phyloP scores from a whole-genome alignment of 30 jellyfish, hydroid and myxozoan species.

The Aurelia sp. region DNA sequence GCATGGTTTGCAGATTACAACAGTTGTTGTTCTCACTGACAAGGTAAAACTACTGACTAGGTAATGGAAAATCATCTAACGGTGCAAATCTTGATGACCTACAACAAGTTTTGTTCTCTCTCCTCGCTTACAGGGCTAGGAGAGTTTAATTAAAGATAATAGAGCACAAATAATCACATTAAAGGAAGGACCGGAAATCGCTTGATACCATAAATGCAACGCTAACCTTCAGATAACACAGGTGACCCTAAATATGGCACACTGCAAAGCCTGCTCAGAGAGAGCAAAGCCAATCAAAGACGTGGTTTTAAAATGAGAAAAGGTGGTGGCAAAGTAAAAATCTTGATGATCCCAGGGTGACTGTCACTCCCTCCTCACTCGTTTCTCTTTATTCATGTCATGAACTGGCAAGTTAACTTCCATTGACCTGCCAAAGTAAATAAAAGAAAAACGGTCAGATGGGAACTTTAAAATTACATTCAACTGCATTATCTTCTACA shows the following conservation, averaged over 20 bases:
- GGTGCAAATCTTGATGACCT: too few relatives aligned
- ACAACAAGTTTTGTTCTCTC: too few relatives aligned
- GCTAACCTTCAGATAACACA: slow-evolving; percentile 58
- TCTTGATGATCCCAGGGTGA: slow-evolving; percentile 53
- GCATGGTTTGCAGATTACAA: too few relatives aligned
- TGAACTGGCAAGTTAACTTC: slow-evolving; percentile 82
- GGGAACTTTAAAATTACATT: neutral
- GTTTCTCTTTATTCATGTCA: slow-evolving; percentile 79
- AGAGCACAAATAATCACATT: too few relatives aligned
- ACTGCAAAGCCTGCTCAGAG: slow-evolving; percentile 61
- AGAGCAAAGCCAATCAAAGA: slow-evolving; percentile 68
- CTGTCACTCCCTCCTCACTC: slow-evolving; percentile 83
- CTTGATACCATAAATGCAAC: slow-evolving; percentile 27
- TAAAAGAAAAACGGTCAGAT: slow-evolving; percentile 32
- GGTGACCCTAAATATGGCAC: slow-evolving; percentile 50
- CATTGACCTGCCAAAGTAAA: slow-evolving; percentile 62
- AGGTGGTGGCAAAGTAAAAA: slow-evolving; percentile 56
- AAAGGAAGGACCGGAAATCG: neutral
- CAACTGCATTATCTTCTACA: too few relatives aligned
- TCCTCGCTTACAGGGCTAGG: too few relatives aligned
- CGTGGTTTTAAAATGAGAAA: slow-evolving; percentile 2
- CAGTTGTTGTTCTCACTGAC: too few relatives aligned
- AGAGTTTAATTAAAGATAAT: too few relatives aligned
- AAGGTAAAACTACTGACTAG: too few relatives aligned
- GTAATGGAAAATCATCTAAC: too few relatives aligned